A percentile compares a stretch with the other conserved stretches of the same genome.
These are phyloP conservation scores for Amphiduros pacificus DNA, from an alignment of 2,888 invertebrate genomes.

Conservation along the genomic window DNA sequence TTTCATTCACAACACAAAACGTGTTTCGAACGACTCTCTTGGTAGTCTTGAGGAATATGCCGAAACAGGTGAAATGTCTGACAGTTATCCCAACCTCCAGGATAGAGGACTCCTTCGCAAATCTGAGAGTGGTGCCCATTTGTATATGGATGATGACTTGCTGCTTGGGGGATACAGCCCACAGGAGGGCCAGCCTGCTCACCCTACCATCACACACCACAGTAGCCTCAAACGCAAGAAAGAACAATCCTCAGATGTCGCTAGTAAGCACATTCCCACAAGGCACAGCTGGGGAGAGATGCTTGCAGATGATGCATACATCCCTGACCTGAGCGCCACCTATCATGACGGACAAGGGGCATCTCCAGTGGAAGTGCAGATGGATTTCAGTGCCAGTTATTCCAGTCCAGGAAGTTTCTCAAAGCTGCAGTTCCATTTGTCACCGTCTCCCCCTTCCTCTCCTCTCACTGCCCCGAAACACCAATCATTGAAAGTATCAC, in stretches of 20 bases:
- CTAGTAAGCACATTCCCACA: background rate
- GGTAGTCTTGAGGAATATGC: conserved; percentile 39
- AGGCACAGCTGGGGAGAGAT: background rate
- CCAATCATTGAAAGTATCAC: no score
- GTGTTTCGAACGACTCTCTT: conserved; percentile 37
- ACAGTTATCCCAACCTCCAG: conserved; percentile 14
- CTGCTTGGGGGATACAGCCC: conserved; percentile 17
- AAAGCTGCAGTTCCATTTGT: background rate
- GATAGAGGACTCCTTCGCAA: conserved; percentile 32
- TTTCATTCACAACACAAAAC: no score
- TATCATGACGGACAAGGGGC: background rate
- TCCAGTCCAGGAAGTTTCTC: background rate
- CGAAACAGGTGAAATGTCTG: conserved; percentile 26
- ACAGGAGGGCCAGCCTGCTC: background rate
- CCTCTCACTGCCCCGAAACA: no score
- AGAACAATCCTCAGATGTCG: background rate
- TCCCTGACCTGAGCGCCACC: conserved; percentile 4
- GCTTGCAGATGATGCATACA: background rate
- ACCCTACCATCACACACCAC: background rate
- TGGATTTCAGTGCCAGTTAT: background rate
- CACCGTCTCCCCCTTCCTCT: no score
- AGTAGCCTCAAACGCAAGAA: background rate
- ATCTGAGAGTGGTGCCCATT: conserved; percentile 49
- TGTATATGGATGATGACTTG: conserved; percentile 40
- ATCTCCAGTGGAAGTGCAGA: background rate